phyloP scores from a whole-genome alignment of 2,113 vertebrate species.

The Scartelaos histophorus region DNA sequence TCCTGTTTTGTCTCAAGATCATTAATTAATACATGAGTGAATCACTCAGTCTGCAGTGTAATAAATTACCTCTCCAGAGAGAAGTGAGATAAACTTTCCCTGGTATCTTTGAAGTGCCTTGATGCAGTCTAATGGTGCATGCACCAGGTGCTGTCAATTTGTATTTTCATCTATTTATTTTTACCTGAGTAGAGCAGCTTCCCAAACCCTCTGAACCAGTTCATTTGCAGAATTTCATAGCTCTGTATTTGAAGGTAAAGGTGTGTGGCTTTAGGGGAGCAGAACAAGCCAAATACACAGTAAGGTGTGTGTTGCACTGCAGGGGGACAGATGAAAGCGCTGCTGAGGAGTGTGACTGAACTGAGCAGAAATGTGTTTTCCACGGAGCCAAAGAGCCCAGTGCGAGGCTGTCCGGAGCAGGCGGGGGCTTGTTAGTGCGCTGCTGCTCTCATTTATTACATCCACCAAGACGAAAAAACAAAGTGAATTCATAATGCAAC shows the following conservation, averaged over 20 bases:
- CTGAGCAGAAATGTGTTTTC: neutral
- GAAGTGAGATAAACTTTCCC: neutral
- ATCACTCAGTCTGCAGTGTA: neutral
- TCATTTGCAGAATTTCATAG: neutral
- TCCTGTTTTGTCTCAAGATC: too few relatives aligned
- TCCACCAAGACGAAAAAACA: conserved; percentile 9
- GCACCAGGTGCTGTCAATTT: neutral
- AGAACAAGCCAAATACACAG: neutral
- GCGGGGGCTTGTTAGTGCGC: conserved; percentile 17
- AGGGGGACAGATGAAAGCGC: neutral
- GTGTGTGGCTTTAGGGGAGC: neutral
- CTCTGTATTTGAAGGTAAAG: conserved; percentile 1
- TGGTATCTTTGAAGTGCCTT: neutral
- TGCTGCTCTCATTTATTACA: conserved; percentile 30
- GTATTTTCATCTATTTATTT: neutral
- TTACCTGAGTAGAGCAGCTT: neutral
- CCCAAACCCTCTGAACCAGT: neutral
- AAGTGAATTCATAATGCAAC: neutral
- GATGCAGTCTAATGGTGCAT: neutral
- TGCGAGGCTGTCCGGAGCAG: conserved; percentile 16
- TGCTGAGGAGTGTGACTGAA: conserved; percentile 8
- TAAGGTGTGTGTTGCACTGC: neutral
- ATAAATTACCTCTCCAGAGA: neutral
- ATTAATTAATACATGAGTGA: too few relatives aligned
- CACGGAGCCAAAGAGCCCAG: conserved; percentile 10